Conservation (phyloP, 2,113 vertebrate genomes). For the Dipodomys merriami region DNA sequence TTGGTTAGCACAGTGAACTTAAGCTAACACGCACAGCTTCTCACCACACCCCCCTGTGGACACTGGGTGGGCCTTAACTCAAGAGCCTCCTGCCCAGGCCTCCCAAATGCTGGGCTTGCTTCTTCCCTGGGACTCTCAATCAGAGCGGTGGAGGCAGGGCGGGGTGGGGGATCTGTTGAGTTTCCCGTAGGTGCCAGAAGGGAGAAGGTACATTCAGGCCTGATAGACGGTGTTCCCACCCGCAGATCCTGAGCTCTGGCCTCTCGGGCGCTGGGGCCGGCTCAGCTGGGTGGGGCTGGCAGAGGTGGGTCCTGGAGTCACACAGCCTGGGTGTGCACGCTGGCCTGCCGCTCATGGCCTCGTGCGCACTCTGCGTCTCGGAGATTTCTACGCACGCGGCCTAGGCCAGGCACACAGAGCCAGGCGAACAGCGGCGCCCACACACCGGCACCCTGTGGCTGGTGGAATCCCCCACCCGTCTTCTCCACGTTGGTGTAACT, state of each 20-base stretch:
- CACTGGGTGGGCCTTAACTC: not conserved
- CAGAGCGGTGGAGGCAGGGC: not conserved
- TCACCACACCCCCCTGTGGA: no score
- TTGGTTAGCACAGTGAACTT: not conserved
- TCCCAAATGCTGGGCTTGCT: not conserved
- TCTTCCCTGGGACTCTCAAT: not conserved
- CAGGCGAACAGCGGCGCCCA: no score
- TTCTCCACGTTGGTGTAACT: no score
- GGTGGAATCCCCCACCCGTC: not conserved
- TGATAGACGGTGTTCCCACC: no score
- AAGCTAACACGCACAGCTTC: not conserved
- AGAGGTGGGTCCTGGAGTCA: not conserved
- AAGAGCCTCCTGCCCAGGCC: not conserved
- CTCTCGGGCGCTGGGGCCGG: not conserved
- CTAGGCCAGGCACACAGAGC: no score
- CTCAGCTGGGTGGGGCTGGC: fast-evolving
- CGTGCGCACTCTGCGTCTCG: not conserved
- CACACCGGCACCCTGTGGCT: no score
- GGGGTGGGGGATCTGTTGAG: not conserved
- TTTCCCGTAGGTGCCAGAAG: not conserved
- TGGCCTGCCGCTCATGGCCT: not conserved
- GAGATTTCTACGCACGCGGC: no score
- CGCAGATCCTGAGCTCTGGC: not conserved
- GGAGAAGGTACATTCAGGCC: not conserved
- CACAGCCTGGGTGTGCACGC: not conserved